phyloP scores from a whole-genome alignment of 2,888 invertebrate species.

The Ennomos erosarius region DNA sequence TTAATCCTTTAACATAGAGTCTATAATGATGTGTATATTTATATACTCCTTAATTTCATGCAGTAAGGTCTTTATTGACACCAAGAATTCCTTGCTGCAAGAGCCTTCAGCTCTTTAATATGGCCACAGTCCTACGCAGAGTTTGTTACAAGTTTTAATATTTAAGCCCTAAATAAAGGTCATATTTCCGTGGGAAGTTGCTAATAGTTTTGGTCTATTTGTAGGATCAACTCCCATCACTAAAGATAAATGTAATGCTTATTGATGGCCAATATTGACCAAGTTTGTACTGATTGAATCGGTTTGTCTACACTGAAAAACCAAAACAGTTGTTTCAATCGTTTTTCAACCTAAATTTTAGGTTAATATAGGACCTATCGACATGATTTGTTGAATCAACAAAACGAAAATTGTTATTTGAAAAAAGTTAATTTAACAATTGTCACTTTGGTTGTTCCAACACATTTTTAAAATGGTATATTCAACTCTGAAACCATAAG shows the following conservation, averaged over 20 bases:
- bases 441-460: too few relatives aligned
- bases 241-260: conserved; percentile 7
- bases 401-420: too few relatives aligned
- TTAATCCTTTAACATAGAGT: conserved; percentile 7
- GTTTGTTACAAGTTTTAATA: neutral
- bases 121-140: neutral
- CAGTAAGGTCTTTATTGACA: conserved; percentile 1
- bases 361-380: too few relatives aligned
- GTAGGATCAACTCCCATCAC: neutral
- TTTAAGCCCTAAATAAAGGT: neutral
- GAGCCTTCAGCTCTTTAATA: neutral
- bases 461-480: too few relatives aligned
- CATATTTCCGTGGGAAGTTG: neutral
- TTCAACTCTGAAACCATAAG: too few relatives aligned
- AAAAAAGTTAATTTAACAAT: too few relatives aligned
- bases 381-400: too few relatives aligned
- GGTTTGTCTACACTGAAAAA: too few relatives aligned
- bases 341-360: too few relatives aligned
- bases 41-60: conserved; percentile 2
- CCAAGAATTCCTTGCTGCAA: neutral
- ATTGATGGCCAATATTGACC: conserved; percentile 13
- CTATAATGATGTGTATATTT: neutral
- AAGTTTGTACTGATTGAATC: neutral
- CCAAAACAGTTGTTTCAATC: too few relatives aligned
- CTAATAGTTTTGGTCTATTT: too few relatives aligned